Conservation (phyloP, 2,113 vertebrate genomes). For the Trichechus manatus region DNA sequence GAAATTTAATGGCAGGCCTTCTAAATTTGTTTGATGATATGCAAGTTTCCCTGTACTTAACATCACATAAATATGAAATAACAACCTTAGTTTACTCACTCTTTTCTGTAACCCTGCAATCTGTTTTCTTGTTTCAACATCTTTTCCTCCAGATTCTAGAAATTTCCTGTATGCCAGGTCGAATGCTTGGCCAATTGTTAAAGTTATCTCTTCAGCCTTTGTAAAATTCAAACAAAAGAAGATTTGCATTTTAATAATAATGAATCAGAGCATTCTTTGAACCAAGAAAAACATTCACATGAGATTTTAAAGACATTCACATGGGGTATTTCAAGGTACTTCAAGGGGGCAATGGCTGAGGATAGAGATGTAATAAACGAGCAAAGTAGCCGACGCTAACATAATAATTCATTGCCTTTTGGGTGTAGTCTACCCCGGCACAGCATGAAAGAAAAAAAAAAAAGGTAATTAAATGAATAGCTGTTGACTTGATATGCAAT, state of each 20-base stretch:
- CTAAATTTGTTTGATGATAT: constrained; percentile 61
- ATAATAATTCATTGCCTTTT: background rate
- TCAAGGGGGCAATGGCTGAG: background rate
- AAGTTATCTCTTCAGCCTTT: constrained; percentile 98
- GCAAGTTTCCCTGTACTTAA: constrained; percentile 65
- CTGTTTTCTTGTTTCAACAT: constrained; percentile 98
- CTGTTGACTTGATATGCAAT: background rate
- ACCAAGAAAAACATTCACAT: background rate
- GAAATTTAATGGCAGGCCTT: constrained; percentile 73
- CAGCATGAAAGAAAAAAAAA: background rate
- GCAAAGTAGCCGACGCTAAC: background rate
- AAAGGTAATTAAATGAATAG: background rate
- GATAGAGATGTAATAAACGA: background rate
- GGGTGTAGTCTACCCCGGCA: background rate
- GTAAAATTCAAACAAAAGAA: constrained; percentile 78
- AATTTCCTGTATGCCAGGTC: constrained; percentile 99
- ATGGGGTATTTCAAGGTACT: background rate
- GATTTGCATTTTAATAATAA: constrained; percentile 58
- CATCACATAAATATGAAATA: constrained; percentile 38
- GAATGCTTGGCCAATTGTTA: constrained; percentile 99
- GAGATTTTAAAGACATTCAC: background rate
- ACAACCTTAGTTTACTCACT: constrained; percentile 88
- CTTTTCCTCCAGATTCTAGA: constrained; percentile 98
- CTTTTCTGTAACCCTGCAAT: constrained; percentile 97
- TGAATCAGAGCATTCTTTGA: background rate